phyloP scores from a whole-genome alignment of 2,113 vertebrate species.

The Cairina moschata region DNA sequence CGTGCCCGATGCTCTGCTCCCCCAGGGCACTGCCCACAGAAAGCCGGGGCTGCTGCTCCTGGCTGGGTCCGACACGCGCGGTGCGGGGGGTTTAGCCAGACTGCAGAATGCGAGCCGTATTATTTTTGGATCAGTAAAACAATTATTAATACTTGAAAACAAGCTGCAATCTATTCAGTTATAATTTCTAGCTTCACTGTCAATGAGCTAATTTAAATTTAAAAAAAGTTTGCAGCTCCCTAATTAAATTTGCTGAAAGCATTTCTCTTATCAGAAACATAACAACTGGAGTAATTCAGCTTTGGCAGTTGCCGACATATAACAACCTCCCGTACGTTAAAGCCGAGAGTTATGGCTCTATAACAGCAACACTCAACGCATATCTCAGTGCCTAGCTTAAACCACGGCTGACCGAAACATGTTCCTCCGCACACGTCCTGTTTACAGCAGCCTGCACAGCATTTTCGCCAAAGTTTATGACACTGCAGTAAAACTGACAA shows the following conservation, averaged over 20 bases:
- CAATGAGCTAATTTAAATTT: slow-evolving; percentile 27
- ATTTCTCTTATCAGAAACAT: not conserved
- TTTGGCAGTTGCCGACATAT: not conserved
- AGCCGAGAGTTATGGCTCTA: not conserved
- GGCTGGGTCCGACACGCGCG: accelerated
- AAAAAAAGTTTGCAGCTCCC: not conserved
- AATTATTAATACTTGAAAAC: not conserved
- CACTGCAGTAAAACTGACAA: not conserved
- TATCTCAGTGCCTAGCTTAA: accelerated
- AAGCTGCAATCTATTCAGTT: not conserved
- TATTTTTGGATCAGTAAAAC: not conserved
- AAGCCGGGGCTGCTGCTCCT: too few species aligned
- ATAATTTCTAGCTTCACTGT: not conserved
- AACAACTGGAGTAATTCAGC: not conserved
- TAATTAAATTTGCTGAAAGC: slow-evolving; percentile 33
- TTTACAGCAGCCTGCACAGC: accelerated
- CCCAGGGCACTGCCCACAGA: too few species aligned
- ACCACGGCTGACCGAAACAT: accelerated
- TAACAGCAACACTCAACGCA: accelerated
- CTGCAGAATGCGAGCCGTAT: not conserved
- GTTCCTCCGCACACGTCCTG: accelerated
- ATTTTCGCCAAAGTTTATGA: accelerated
- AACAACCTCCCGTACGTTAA: not conserved
- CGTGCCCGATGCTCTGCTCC: too few species aligned
- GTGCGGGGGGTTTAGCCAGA: not conserved